phyloP scores from a whole-genome alignment of 2,888 invertebrate genomes.

The Clanis bilineata region DNA sequence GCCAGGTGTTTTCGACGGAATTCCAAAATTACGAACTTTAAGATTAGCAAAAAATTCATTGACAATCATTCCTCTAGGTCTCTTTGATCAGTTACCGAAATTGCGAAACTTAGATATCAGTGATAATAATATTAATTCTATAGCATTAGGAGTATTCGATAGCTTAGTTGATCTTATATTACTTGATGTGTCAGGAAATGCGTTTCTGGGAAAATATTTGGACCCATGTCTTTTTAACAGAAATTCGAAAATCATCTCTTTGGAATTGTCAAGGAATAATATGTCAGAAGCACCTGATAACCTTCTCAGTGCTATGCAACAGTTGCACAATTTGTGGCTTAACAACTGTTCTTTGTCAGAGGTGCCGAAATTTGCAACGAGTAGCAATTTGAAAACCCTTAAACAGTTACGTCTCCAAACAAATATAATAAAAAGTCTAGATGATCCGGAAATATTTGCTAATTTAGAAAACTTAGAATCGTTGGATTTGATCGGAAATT shows the following conservation, averaged over 20 bases:
- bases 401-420: background rate
- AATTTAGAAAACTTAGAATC: constrained; percentile 5
- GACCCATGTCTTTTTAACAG: constrained; percentile 37
- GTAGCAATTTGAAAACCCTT: background rate
- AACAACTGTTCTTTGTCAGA: constrained; percentile 38
- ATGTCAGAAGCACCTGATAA: constrained; percentile 35
- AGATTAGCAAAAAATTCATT: constrained; percentile 40
- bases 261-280: constrained; percentile 43
- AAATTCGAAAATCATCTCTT: constrained; percentile 27
- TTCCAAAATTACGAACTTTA: constrained; percentile 30
- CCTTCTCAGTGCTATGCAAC: constrained; percentile 39
- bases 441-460: background rate
- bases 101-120: constrained; percentile 36
- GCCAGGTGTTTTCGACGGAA: constrained; percentile 35
- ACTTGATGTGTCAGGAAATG: constrained; percentile 51
- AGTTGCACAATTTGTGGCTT: constrained; percentile 42
- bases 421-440: background rate
- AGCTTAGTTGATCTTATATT: constrained; percentile 28
- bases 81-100: constrained; percentile 35
- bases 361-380: background rate
- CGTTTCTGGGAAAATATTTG: constrained; percentile 41
- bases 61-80: constrained; percentile 30
- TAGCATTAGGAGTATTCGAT: constrained; percentile 36
- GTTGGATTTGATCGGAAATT: constrained; percentile 3
- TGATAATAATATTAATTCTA: constrained; percentile 35